A percentile compares a stretch with the other conserved stretches of the same genome.
Conservation (phyloP, 2,113 vertebrate genomes). For the Pachyramphus minor region DNA sequence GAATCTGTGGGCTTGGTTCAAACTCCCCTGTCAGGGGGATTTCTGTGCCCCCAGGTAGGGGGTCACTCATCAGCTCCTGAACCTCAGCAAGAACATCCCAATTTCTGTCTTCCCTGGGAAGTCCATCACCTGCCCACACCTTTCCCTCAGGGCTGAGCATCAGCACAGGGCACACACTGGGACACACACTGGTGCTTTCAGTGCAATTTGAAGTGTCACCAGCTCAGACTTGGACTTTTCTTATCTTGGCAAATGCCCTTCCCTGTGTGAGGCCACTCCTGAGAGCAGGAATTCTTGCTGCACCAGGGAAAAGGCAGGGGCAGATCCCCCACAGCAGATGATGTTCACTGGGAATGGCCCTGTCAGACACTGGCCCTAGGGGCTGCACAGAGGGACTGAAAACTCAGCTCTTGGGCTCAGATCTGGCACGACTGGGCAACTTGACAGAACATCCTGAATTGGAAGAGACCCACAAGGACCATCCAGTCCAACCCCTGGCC, state of each 20-base stretch:
- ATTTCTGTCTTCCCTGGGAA: background rate
- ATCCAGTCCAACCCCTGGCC: background rate
- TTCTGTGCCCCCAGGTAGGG: background rate
- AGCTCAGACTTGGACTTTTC: background rate
- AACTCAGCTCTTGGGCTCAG: background rate
- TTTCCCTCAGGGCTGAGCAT: background rate
- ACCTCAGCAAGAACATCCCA: background rate
- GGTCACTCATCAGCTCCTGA: background rate
- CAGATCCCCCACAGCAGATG: background rate
- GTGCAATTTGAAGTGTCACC: background rate
- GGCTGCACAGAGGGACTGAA: background rate
- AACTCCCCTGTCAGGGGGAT: background rate
- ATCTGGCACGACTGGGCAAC: accelerated
- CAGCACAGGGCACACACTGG: background rate
- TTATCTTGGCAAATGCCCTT: background rate
- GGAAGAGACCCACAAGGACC: background rate
- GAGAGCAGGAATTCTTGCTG: background rate
- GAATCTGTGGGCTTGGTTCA: background rate
- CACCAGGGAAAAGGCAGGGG: background rate
- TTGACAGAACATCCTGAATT: background rate
- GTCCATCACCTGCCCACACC: background rate
- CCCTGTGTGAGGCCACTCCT: background rate
- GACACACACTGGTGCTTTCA: background rate
- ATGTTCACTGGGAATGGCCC: background rate
- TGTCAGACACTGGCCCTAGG: background rate